Percentiles rank a stretch among this genome's conserved stretches.
Evolutionary conservation across 1,140 invertebrate genomes (phyloP).

Genomic region (Pogonomyrmex californicus): DNA sequence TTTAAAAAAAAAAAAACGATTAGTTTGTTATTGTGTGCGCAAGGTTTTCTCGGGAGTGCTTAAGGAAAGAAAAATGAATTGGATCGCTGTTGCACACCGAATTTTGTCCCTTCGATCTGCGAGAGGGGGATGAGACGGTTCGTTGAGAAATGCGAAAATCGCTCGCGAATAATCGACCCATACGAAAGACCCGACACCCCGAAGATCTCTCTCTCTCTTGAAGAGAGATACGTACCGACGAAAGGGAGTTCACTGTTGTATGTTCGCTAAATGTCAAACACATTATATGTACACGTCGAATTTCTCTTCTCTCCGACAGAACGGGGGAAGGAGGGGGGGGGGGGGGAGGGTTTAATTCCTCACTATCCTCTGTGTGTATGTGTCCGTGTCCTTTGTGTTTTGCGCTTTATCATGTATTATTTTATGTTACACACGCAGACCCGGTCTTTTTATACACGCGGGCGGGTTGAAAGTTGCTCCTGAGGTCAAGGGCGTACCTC

Average conservation of each 20-base stretch:
- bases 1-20: not conserved
- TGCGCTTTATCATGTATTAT: not conserved
- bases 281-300: conserved; percentile 47
- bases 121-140: not conserved
- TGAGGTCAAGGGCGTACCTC: conserved; percentile 13
- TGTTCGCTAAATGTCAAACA: conserved; percentile 9
- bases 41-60: conserved; percentile 1
- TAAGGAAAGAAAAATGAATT: conserved; percentile 1
- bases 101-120: not conserved
- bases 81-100: not conserved
- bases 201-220: conserved; percentile 7
- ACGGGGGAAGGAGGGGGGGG: not conserved
- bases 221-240: not conserved
- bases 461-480: conserved; percentile 26
- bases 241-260: conserved; percentile 30
- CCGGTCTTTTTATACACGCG: not conserved
- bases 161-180: conserved; percentile 10
- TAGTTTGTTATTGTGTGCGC: not conserved
- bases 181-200: conserved; percentile 28
- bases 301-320: conserved; percentile 6
- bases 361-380: not conserved
- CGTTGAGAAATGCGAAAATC: conserved; percentile 27
- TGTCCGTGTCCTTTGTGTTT: not conserved
- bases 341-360: not conserved
- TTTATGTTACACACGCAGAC: conserved; percentile 16